phyloP scores from a whole-genome alignment of 1,140 invertebrate species.

The Bombus impatiens region DNA sequence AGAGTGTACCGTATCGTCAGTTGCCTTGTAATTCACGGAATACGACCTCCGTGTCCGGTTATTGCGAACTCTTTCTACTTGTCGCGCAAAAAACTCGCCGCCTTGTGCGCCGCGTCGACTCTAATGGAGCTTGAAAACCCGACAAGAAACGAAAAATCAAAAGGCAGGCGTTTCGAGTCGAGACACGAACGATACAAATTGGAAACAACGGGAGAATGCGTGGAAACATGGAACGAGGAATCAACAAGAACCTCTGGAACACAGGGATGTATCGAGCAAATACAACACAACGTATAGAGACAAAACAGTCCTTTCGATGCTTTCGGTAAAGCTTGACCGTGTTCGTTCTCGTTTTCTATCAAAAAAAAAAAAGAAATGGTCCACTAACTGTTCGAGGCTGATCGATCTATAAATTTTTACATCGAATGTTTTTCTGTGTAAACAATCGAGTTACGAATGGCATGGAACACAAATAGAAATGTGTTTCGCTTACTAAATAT shows the following conservation, averaged over 20 bases:
- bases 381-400: neutral
- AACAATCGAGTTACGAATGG: neutral
- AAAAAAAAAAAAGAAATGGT: neutral
- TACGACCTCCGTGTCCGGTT: neutral
- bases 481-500: too few species aligned
- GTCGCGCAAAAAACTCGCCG: neutral
- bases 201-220: neutral
- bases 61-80: neutral
- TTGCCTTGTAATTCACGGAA: neutral
- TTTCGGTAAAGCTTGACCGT: too few species aligned
- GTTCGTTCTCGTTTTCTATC: too few species aligned
- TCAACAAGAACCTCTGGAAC: neutral
- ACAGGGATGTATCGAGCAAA: neutral
- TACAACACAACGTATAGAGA: neutral
- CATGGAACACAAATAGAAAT: neutral
- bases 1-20: neutral
- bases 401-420: neutral
- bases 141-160: constrained; percentile 4
- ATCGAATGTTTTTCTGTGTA: neutral
- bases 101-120: neutral
- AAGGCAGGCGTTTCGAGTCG: neutral
- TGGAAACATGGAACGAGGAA: neutral
- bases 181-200: neutral
- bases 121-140: neutral
- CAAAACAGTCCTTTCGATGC: neutral